A percentile compares a stretch with the other conserved stretches of the same genome.
Evolutionary conservation across 2,888 invertebrate genomes (phyloP).

Genomic region (Lycaena phlaeas): DNA sequence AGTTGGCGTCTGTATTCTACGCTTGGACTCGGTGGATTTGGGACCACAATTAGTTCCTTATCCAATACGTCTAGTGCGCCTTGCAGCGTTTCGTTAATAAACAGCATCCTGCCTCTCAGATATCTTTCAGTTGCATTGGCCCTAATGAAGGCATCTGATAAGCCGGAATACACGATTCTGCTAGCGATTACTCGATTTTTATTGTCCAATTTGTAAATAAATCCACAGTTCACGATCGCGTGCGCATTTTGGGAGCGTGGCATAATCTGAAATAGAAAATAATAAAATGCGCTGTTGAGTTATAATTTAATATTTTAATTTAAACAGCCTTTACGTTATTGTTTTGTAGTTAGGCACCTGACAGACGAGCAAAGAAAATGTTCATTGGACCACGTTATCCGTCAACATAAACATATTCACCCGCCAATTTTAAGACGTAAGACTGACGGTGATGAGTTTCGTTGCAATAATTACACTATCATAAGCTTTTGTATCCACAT

Average conservation of each 20-base stretch:
- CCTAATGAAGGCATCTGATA: conserved; percentile 39
- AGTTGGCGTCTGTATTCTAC: conserved; percentile 70
- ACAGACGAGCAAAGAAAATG: too few species aligned
- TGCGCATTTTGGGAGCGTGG: conserved; percentile 80
- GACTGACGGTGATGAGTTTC: too few species aligned
- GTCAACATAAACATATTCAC: background rate
- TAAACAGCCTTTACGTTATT: background rate
- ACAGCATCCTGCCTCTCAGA: conserved; percentile 39
- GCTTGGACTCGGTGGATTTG: conserved; percentile 65
- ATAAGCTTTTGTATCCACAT: too few species aligned
- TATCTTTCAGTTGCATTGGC: conserved; percentile 59
- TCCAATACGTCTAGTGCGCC: conserved; percentile 30
- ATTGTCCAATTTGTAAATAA: conserved; percentile 66
- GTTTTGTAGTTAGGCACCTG: background rate
- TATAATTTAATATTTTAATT: background rate
- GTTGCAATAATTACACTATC: too few species aligned
- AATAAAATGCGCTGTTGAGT: background rate
- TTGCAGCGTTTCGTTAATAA: conserved; percentile 47
- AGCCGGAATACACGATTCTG: conserved; percentile 68
- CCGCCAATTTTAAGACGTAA: too few species aligned
- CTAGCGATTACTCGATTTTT: conserved; percentile 39
- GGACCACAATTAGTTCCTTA: conserved; percentile 29
- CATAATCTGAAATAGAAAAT: conserved; percentile 70
- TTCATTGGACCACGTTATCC: too few species aligned
- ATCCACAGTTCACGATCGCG: conserved; percentile 83